phyloP scores from a whole-genome alignment of 1,140 invertebrate species.

The Ericerus pela region DNA sequence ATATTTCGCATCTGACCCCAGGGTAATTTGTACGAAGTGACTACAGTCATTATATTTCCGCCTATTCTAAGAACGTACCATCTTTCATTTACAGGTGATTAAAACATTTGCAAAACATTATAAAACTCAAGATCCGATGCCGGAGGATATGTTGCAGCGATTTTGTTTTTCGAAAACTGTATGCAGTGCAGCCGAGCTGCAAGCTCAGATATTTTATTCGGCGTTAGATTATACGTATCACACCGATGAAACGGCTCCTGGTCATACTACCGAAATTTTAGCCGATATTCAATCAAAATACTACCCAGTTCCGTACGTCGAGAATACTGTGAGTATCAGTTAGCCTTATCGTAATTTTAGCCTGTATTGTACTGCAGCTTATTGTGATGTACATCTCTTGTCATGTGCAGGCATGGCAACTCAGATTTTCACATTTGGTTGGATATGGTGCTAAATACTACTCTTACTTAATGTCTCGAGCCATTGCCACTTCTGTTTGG shows the following conservation, averaged over 20 bases:
- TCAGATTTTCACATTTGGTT: conserved; percentile 89
- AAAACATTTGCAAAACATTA: conserved; percentile 80
- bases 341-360: neutral
- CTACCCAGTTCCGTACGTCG: conserved; percentile 72
- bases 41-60: neutral
- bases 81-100: conserved; percentile 44
- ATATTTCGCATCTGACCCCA: conserved; percentile 82
- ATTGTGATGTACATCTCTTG: conserved; percentile 6
- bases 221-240: conserved; percentile 83
- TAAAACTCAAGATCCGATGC: conserved; percentile 70
- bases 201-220: conserved; percentile 81
- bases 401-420: conserved; percentile 68
- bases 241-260: conserved; percentile 36
- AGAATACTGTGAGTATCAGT: conserved; percentile 52
- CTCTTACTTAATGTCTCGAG: conserved; percentile 86
- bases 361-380: neutral
- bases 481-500: conserved; percentile 89
- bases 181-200: conserved; percentile 79
- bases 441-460: conserved; percentile 98
- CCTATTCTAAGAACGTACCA: neutral
- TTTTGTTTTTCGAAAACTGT: conserved; percentile 69
- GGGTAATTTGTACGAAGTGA: conserved; percentile 37
- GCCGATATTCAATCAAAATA: conserved; percentile 64
- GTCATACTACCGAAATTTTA: conserved; percentile 61
- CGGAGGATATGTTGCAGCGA: conserved; percentile 54